Evolutionary conservation across 2,113 vertebrate species (phyloP).

Genomic region (Buteo buteo): DNA sequence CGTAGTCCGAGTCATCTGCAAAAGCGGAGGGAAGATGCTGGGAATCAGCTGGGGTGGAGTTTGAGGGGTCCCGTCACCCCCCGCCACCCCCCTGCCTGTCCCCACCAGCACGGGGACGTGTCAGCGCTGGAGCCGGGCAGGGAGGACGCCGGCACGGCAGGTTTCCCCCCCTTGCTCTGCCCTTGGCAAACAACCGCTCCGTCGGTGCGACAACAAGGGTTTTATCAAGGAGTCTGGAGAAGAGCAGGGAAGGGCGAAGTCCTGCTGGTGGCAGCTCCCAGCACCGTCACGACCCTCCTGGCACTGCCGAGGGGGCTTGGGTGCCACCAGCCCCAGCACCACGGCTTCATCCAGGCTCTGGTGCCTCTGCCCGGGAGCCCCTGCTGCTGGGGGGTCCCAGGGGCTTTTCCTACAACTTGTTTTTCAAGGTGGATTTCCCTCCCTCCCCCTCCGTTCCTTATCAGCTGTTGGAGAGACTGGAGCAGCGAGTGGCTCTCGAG

Average conservation of each 20-base stretch:
- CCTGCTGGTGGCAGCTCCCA: background rate
- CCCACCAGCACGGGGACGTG: background rate
- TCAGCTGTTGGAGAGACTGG: background rate
- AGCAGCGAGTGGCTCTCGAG: background rate
- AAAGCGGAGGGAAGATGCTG: background rate
- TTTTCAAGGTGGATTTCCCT: background rate
- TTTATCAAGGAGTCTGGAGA: background rate
- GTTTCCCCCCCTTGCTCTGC: background rate
- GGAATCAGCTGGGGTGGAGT: background rate
- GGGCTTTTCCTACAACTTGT: background rate
- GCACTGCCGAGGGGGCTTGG: no score
- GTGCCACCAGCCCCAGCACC: background rate
- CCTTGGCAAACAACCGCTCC: background rate
- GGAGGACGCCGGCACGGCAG: background rate
- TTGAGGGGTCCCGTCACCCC: background rate
- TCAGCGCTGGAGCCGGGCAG: background rate
- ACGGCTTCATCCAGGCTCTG: background rate
- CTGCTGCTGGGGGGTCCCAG: background rate
- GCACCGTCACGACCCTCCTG: rapidly evolving
- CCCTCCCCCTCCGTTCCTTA: background rate
- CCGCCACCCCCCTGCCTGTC: background rate
- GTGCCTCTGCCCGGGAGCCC: rapidly evolving
- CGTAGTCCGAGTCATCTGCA: slow-evolving; percentile 43
- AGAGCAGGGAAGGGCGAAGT: background rate
- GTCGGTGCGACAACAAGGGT: background rate